phyloP scores from a whole-genome alignment of 1,140 invertebrate species.

The Bombyx mandarina region DNA sequence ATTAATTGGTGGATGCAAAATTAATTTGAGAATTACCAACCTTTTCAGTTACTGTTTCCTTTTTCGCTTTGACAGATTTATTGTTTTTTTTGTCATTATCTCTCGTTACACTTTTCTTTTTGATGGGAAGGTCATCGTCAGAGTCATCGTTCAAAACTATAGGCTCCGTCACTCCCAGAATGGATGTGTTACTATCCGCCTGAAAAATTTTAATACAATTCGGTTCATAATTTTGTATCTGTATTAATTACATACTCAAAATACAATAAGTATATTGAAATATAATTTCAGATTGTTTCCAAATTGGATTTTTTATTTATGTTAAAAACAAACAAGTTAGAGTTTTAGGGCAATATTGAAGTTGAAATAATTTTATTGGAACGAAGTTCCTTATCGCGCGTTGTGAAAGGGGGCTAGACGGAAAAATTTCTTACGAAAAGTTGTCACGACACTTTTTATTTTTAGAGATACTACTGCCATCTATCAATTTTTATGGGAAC shows the following conservation, averaged over 20 bases:
- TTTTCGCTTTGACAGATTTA: background rate
- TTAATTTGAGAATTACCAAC: background rate
- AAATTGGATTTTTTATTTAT: background rate
- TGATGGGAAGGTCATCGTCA: slow-evolving; percentile 26
- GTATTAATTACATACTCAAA: no score
- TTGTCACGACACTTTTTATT: no score
- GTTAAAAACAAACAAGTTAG: background rate
- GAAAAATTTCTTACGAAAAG: no score
- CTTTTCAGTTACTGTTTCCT: background rate
- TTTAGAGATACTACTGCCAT: no score
- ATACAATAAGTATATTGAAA: no score
- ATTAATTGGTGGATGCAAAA: background rate
- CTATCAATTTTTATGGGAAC: no score
- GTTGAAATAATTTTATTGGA: background rate
- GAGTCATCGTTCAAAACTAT: slow-evolving; percentile 37
- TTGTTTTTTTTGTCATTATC: slow-evolving; percentile 17
- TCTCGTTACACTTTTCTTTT: slow-evolving; percentile 12
- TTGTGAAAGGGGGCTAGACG: no score
- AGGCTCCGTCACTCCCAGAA: slow-evolving; percentile 52
- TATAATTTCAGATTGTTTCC: no score
- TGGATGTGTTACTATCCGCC: slow-evolving; percentile 33
- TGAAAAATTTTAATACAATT: no score
- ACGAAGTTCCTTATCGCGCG: no score
- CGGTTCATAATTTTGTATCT: no score
- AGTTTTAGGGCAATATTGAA: background rate